Evolutionary conservation across 2,888 invertebrate species (phyloP), one percentile per base, ranked within the genome.

Genomic region (Pomacea canaliculata): DNA sequence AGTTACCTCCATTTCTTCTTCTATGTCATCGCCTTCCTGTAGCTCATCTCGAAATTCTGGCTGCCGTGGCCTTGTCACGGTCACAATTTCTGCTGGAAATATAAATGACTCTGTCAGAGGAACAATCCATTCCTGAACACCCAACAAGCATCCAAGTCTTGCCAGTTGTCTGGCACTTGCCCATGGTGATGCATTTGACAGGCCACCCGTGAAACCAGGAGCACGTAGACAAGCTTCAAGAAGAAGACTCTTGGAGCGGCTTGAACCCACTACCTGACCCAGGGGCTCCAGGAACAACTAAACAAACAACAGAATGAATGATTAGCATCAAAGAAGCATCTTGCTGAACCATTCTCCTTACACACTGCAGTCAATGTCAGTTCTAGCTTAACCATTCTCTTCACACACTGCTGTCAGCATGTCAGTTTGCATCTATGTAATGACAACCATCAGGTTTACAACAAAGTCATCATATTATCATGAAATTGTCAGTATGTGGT

Each of bases 211-310:
- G 48, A 62, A n/a, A 12, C 62, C 59, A 59, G 56, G 77, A 73
- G 5, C 51, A 8, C 12, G 16, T 4, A 48, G 51, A 73, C 87
- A 85, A 18, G 81, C 80, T 48, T 82, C 72, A 27, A 85, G 66
- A 9, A 90, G 82, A 60, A 85, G 78, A 27, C 83, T 80, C 77
- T 90, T 89, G 18, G 88, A 89, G 73, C 86, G 87, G 56, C 85
- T 85, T 12, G 84, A 82, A 7, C 90, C 90, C 37, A 90, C 82
- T n/a, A 89, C 87, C 48, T 87, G 83, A 23, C 86, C 88, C 63
- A 90, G 80, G 0, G 89, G 88, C 56, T 88, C 87, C 66, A 90
- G 83, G 73, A 90, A 87, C 37, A 90, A 83, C 88, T 89, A 77
- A 12, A 77, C 59, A 23, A 37, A 12, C 65, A 63, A 49, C 37